These are phyloP conservation scores for Gerris buenoi DNA, from an alignment of 1,140 invertebrate species.

Conservation along the genomic window DNA sequence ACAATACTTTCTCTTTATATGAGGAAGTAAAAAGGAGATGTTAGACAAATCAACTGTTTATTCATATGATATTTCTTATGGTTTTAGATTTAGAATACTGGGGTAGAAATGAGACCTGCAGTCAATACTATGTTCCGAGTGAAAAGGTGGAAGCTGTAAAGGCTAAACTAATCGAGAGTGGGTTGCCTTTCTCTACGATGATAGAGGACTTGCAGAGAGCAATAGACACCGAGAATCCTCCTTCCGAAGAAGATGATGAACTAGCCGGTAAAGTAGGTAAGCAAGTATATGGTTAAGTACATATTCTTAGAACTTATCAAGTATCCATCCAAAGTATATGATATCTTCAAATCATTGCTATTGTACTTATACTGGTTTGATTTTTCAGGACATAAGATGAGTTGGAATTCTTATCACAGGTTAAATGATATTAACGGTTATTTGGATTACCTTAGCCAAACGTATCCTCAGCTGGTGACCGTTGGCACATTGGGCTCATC, in stretches of 20 bases:
- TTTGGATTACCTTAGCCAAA: constrained; percentile 45
- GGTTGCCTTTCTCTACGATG: constrained; percentile 40
- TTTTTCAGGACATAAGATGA: constrained; percentile 65
- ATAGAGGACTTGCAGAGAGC: constrained; percentile 58
- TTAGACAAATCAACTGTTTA: no score
- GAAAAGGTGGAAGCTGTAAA: constrained; percentile 18
- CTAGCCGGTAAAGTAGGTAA: background rate
- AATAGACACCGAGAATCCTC: constrained; percentile 61
- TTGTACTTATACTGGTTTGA: no score
- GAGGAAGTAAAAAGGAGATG: no score
- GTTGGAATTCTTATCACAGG: constrained; percentile 67
- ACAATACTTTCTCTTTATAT: no score
- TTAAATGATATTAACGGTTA: constrained; percentile 35
- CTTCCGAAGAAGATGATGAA: constrained; percentile 36
- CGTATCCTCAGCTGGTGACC: constrained; percentile 51
- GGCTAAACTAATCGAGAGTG: constrained; percentile 24
- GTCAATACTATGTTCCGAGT: constrained; percentile 22
- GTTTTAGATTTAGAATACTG: constrained; percentile 22
- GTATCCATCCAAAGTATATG: no score
- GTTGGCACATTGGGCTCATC: constrained; percentile 58
- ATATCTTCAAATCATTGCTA: no score
- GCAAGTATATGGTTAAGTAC: no score
- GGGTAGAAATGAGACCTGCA: constrained; percentile 17
- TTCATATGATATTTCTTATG: background rate
- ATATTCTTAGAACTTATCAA: no score